Evolutionary conservation across 2,797 vertebrate species (phyloP), one percentile per base, ranked within the genome.

Genomic region (Danio tinwini): DNA sequence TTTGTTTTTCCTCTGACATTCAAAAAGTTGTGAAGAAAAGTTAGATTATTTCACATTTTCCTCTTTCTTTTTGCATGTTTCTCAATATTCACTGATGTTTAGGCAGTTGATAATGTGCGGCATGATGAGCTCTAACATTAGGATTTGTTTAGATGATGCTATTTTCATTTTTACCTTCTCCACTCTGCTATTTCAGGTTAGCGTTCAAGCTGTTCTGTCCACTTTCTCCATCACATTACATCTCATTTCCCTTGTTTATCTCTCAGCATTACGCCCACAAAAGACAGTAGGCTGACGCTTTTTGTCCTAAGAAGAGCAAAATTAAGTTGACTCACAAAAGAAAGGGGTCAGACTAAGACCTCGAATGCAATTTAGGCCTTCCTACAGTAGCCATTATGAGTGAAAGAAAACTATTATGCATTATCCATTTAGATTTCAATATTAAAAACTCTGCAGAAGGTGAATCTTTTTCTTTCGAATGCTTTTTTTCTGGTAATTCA

Each of bases 261-360:
- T 14, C 16, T 19, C 50, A 50, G 19, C 67, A 63, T 64, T 68
- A 68, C 62, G 29, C 52, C 12, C 39, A 50, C 44, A 67, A 16
- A 55, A 45, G 19, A 63, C 67, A 67, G 19, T n/a, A 61, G 69
- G n/a, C 37, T 42, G 10, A 7, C 7, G 58, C 2, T 17, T 80
- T 76, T 67, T 52, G 10, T 5, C 3, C 17, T 61, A 37, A 19
- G 21, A 50, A 67, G 39, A 80, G 21, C 21, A 77, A 73, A 73
- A 83, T 71, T 56, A 62, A 77, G 61, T 21, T 61, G n/a, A 44
- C 52, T 45, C 55, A 62, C 72, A 61, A 65, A 68, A 56, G 12
- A 39, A 75, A 50, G 47, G 62, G 63, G 56, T 44, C 19, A 72
- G 52, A 47, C 17, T 53, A n/a, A 37, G 61, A 64, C 55, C 42